Percentiles rank a stretch among this genome's conserved stretches.
These are phyloP conservation scores for Hestina assimilis DNA, from an alignment of 1,140 invertebrate genomes.

Conservation along the genomic window DNA sequence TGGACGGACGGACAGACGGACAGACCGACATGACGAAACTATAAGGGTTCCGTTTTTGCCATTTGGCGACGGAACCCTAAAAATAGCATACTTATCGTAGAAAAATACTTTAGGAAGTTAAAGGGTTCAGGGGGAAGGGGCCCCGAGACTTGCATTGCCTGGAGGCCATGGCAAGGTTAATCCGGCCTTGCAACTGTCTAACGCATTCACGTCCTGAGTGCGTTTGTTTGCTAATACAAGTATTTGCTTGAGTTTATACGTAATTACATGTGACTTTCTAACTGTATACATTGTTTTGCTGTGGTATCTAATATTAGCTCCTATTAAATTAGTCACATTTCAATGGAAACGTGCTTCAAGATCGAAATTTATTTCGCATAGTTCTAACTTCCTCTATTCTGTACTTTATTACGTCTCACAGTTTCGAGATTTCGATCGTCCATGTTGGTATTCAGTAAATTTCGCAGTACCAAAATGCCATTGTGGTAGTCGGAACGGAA, in stretches of 20 bases:
- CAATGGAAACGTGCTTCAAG: not conserved
- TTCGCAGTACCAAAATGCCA: constrained; percentile 37
- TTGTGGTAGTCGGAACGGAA: constrained; percentile 39
- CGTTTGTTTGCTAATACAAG: constrained; percentile 2
- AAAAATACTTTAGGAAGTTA: too few species aligned
- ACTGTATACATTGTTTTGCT: not conserved
- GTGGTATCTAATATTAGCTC: not conserved
- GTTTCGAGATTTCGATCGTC: constrained; percentile 28
- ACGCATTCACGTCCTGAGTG: constrained; percentile 13
- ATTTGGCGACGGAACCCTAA: too few species aligned
- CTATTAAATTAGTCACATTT: constrained; percentile 6
- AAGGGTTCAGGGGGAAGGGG: too few species aligned
- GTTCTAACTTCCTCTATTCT: constrained; percentile 16
- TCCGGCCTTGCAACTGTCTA: too few species aligned
- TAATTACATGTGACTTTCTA: not conserved
- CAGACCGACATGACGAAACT: too few species aligned
- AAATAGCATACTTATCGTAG: too few species aligned
- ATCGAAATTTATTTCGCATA: constrained; percentile 1
- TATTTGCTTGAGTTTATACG: not conserved
- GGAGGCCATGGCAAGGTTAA: too few species aligned
- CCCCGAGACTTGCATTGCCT: too few species aligned
- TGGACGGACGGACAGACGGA: too few species aligned
- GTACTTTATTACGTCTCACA: constrained; percentile 13
- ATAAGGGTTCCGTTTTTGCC: too few species aligned
- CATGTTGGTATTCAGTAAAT: constrained; percentile 34